A percentile compares a stretch with the other conserved stretches of the same genome.
These are phyloP conservation scores for Oophaga sylvatica DNA, from an alignment of 2,797 vertebrate species.

Conservation along the genomic window DNA sequence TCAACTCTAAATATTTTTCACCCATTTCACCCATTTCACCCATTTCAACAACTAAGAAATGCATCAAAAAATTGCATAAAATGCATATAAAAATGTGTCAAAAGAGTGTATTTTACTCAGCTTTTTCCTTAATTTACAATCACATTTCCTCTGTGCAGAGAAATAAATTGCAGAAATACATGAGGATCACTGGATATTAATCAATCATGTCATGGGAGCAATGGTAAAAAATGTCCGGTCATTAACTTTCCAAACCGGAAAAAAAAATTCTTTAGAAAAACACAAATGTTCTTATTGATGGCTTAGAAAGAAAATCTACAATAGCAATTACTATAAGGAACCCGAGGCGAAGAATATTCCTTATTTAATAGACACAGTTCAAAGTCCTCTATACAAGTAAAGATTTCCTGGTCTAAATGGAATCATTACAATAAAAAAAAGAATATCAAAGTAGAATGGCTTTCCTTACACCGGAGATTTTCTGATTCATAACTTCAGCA, in stretches of 20 bases:
- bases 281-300: not conserved
- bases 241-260: not conserved
- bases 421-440: constrained; percentile 19
- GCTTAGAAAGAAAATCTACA: not conserved
- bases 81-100: no score
- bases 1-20: no score
- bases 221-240: not conserved
- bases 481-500: constrained; percentile 46
- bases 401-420: constrained; percentile 20
- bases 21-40: no score
- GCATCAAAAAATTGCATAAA: no score
- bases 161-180: not conserved
- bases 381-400: not conserved
- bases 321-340: not conserved
- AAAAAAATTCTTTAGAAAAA: not conserved
- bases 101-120: no score
- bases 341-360: not conserved
- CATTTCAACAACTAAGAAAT: no score
- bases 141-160: not conserved
- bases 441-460: constrained; percentile 47
- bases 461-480: constrained; percentile 7
- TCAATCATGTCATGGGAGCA: not conserved
- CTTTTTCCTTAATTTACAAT: not conserved
- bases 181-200: not conserved
- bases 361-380: constrained; percentile 5